These are phyloP conservation scores for Physocephala rufipes DNA, from an alignment of 2,888 invertebrate genomes.

Conservation along the genomic window DNA sequence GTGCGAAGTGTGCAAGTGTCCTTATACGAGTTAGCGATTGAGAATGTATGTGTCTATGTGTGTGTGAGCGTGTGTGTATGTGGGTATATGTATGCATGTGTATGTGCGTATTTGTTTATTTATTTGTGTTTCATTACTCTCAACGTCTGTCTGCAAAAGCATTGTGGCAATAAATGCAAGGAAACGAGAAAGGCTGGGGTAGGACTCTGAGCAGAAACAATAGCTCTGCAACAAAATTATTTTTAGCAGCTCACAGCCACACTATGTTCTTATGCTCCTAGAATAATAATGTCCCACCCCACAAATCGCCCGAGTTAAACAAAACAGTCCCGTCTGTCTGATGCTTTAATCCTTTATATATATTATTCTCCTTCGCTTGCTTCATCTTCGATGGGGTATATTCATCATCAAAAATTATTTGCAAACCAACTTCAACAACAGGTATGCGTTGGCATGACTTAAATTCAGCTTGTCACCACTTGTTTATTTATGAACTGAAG, in stretches of 20 bases:
- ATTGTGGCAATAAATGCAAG: conserved; percentile 22
- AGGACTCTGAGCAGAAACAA: conserved; percentile 31
- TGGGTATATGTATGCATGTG: too few species aligned
- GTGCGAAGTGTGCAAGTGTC: conserved; percentile 24
- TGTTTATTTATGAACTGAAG: not conserved
- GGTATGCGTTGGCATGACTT: conserved; percentile 37
- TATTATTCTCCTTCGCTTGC: not conserved
- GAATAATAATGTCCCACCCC: not conserved
- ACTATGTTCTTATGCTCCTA: not conserved
- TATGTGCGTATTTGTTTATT: too few species aligned
- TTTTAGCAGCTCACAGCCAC: conserved; percentile 32
- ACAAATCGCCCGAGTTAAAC: not conserved
- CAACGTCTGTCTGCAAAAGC: conserved; percentile 15
- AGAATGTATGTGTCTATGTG: conserved; percentile 38
- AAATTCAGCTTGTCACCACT: conserved; percentile 29
- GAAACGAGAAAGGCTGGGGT: not conserved
- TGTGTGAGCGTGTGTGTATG: too few species aligned
- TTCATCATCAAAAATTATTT: conserved; percentile 42
- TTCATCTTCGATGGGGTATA: too few species aligned
- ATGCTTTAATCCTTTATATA: conserved; percentile 15
- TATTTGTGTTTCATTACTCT: conserved; percentile 26
- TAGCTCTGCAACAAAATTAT: conserved; percentile 28
- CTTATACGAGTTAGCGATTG: conserved; percentile 20
- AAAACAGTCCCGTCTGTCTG: conserved; percentile 12
- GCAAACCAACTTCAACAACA: conserved; percentile 13